Base-by-base conservation (phyloP, 2,888 invertebrate species). In the Caradrina kadenii region DNA sequence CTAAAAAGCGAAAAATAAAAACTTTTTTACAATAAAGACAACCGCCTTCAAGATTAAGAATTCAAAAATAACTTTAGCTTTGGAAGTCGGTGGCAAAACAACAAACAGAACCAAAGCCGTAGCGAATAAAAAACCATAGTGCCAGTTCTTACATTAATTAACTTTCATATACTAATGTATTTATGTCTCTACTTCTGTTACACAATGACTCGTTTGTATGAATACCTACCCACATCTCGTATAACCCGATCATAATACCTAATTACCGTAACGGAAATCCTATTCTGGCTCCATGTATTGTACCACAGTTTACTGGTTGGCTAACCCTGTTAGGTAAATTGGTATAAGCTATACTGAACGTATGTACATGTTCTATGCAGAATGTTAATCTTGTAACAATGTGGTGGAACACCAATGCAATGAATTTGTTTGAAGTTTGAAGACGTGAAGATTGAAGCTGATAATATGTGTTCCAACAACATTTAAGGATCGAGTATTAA, bases 291-390 rank as follows among this genome's bases (percentile, higher is more conserved):
- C 5, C 39, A 19, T 35, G 48, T 58, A 50, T 49, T 62, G 35
- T 39, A 35, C 55, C 59, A 19, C 52, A 52, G 66, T 53, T 66
- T 69, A 59, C 42, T 53, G 63, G 35, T 55, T 21, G 50, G 53
- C 56, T 61, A 42, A 65, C 45, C 39, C 53, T 71, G 63, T 69
- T 67, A 63, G 15, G 53, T 62, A 67, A 69, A 82, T 82, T 71
- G 53, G 53, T 62, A 55, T 75, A 39, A 64, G 17, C 61, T 39
- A 68, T 59, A 61, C 52, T 52, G 31, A 62, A 59, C 59, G 56
- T 52, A 56, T 21, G 26, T 56, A 31, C 26, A 45, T 63, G n/a
- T 61, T 61, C 21, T 42, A 49, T 35, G 52, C 42, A 55, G 8
- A 52, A 62, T 58, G 19, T 17, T 69, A 26, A 69, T 76, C 69